These are phyloP conservation scores for Platyrinchus mystaceus DNA, from an alignment of 2,797 vertebrate genomes.

Conservation along the genomic window DNA sequence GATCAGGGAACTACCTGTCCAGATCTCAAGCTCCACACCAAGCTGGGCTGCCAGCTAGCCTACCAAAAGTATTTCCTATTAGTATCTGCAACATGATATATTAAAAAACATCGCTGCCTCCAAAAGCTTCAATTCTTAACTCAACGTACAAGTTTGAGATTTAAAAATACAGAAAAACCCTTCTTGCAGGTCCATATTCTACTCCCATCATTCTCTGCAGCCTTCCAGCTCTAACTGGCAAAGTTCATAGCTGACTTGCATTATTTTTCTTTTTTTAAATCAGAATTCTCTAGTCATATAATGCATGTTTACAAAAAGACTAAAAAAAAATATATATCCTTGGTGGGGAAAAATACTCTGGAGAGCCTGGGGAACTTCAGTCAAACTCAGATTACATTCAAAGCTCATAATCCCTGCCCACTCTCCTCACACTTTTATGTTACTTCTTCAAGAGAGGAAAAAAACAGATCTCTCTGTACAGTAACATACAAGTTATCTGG, in stretches of 20 bases:
- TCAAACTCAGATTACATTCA: neutral
- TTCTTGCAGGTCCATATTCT: neutral
- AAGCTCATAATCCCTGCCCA: neutral
- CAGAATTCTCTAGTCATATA: neutral
- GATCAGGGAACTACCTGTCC: neutral
- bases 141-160: accelerated
- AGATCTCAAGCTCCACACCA: neutral
- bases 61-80: neutral
- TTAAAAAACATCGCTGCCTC: neutral
- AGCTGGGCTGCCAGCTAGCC: neutral
- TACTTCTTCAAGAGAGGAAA: neutral
- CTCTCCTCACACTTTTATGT: neutral
- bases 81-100: neutral
- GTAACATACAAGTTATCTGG: neutral
- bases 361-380: neutral
- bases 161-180: neutral
- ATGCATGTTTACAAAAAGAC: neutral
- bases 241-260: neutral
- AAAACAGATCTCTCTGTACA: neutral
- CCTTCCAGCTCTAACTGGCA: neutral
- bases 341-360: neutral
- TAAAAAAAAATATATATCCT: neutral
- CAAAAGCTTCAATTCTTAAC: neutral
- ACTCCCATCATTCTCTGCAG: neutral
- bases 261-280: neutral